These are phyloP conservation scores for Neolamprologus caudopunctatus DNA, from an alignment of 2,113 vertebrate species.

Conservation along the genomic window DNA sequence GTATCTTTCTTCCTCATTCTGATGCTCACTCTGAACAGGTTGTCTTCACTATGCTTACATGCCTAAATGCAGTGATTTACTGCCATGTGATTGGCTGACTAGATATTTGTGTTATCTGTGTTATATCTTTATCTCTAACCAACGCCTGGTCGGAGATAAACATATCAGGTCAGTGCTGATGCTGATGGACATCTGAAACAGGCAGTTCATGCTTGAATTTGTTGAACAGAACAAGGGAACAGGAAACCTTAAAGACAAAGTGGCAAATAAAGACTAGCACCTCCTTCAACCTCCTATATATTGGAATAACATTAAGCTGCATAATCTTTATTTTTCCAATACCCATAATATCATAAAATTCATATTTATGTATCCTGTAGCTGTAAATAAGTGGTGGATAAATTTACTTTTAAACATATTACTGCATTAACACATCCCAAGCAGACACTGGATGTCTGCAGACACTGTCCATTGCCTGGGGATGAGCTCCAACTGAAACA, in stretches of 20 bases:
- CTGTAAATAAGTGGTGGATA: not conserved
- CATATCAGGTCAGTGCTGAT: not conserved
- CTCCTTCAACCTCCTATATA: not conserved
- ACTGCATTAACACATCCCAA: not conserved
- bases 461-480: not conserved
- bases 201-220: not conserved
- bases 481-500: not conserved
- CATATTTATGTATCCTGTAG: not conserved
- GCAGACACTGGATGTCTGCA: not conserved
- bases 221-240: not conserved
- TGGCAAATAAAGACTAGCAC: not conserved
- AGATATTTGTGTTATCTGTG: not conserved
- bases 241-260: not conserved
- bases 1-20: not conserved
- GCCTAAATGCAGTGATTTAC: not conserved
- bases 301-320: not conserved
- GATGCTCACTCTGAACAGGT: not conserved
- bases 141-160: rapidly evolving
- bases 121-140: not conserved
- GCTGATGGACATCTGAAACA: not conserved
- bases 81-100: not conserved
- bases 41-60: not conserved
- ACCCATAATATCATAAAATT: rapidly evolving
- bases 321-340: not conserved
- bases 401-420: not conserved